Conservation (phyloP, 2,888 invertebrate genomes). For the Sphaerophoria rueppellii region DNA sequence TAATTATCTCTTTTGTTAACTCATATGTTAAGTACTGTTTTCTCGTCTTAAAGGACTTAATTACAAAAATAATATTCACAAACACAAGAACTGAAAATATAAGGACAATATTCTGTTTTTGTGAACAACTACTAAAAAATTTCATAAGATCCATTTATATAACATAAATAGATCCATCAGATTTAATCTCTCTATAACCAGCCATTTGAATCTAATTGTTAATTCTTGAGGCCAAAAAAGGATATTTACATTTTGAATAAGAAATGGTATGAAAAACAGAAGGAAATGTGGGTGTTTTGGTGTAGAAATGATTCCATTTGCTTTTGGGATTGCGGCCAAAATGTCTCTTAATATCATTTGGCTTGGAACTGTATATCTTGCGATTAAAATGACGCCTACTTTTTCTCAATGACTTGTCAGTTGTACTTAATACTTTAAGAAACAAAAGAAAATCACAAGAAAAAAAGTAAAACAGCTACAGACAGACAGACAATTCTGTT, state of each 20-base stretch:
- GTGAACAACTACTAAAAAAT: background rate
- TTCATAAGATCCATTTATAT: constrained; percentile 6
- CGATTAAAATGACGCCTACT: constrained; percentile 26
- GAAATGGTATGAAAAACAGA: background rate
- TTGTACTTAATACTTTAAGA: background rate
- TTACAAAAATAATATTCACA: constrained; percentile 2
- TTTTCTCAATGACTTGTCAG: constrained; percentile 28
- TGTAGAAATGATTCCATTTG: constrained; percentile 20
- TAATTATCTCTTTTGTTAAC: background rate
- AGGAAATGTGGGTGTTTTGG: constrained; percentile 13
- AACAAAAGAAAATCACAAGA: background rate
- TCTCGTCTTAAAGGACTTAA: constrained; percentile 12
- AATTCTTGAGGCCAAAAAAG: constrained; percentile 37
- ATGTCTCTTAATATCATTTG: constrained; percentile 37
- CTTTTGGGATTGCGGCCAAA: constrained; percentile 17
- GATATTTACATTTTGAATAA: background rate
- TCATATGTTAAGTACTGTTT: constrained; percentile 12
- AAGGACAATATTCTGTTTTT: constrained; percentile 9
- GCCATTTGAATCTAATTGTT: constrained; percentile 24
- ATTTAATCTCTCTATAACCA: constrained; percentile 24
- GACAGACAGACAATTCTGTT: constrained; percentile 9
- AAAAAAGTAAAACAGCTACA: background rate
- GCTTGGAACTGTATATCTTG: constrained; percentile 37
- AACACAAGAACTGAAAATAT: background rate
- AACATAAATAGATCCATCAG: constrained; percentile 21